Evolutionary conservation across 2,113 vertebrate species (phyloP), one percentile per base, ranked within the genome.

Genomic region (Agelaius phoeniceus): DNA sequence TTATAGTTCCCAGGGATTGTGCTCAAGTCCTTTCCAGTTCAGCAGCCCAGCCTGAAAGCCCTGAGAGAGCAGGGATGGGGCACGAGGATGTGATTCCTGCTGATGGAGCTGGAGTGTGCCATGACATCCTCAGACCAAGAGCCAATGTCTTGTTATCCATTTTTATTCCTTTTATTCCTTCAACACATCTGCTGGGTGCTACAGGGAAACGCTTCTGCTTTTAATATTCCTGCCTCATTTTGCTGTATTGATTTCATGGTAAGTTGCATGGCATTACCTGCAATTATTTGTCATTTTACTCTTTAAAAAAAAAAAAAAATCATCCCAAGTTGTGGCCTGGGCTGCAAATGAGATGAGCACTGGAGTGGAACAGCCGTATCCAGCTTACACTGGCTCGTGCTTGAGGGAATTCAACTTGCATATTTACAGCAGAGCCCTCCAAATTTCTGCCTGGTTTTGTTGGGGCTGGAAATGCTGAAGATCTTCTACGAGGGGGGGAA

Each of bases 201-300:
- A 15, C 43, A 62, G 59, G 67, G 67, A 84, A 61, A 44, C 5
- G 3, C 24, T 41, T 43, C 46, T 26, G 55, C 59, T 67, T 68
- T 96, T 95, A 88, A 48, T 59, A 91, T 96, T 96, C 90, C 39
- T 48, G n/a, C 82, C 79, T 95, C 74, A 51, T 68, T 77, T 71
- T 39, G 66, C 55, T 67, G 39, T 84, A 95, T 87, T 94, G 90
- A 95, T 82, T 95, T 91, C 94, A 57, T 81, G 76, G 77, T 31
- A 87, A 91, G 92, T 77, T 95, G 84, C 82, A 61, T 88, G 59
- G 55, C 94, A 94, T 96, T 96, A 96, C 65, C 84, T 90, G 92
- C 91, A 96, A 96, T 97, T 88, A 92, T 95, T 93, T 94, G 89
- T 87, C 74, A 93, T 96, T 97, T 96, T 85, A 62, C 84, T 85